phyloP scores from a whole-genome alignment of 2,113 vertebrate genomes.

The Rhea americana region DNA sequence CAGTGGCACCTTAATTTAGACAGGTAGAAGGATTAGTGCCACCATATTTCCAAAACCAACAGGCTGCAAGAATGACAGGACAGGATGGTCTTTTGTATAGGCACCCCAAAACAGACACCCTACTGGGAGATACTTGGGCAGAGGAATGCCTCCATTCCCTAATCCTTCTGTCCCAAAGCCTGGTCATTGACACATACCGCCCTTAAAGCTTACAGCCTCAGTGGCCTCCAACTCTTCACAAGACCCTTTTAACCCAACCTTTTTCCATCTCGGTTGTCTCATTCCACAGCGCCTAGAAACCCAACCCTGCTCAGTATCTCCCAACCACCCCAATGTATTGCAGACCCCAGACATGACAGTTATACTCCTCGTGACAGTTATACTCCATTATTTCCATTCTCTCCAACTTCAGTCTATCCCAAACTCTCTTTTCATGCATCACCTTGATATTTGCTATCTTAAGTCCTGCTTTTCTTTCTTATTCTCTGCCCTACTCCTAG shows the following conservation, averaged over 20 bases:
- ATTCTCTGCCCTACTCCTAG: neutral
- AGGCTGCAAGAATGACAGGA: neutral
- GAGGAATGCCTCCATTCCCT: neutral
- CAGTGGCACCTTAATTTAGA: constrained; percentile 84
- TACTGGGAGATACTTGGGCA: neutral
- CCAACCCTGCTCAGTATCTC: no score
- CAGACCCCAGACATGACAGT: neutral
- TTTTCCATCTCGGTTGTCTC: neutral
- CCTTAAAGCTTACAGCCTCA: neutral
- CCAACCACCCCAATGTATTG: no score
- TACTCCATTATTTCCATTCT: neutral
- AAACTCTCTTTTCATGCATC: neutral
- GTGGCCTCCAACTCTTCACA: neutral
- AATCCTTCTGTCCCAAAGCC: neutral
- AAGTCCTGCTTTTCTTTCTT: neutral
- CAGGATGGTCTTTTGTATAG: neutral
- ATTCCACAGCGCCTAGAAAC: neutral
- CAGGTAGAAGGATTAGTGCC: neutral
- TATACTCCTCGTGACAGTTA: neutral
- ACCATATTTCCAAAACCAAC: neutral
- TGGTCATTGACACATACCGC: neutral
- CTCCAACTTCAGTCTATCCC: neutral
- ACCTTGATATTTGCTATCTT: neutral
- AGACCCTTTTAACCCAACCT: neutral
- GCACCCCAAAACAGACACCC: neutral